phyloP scores from a whole-genome alignment of 2,113 vertebrate genomes.

The Cebidichthys violaceus region DNA sequence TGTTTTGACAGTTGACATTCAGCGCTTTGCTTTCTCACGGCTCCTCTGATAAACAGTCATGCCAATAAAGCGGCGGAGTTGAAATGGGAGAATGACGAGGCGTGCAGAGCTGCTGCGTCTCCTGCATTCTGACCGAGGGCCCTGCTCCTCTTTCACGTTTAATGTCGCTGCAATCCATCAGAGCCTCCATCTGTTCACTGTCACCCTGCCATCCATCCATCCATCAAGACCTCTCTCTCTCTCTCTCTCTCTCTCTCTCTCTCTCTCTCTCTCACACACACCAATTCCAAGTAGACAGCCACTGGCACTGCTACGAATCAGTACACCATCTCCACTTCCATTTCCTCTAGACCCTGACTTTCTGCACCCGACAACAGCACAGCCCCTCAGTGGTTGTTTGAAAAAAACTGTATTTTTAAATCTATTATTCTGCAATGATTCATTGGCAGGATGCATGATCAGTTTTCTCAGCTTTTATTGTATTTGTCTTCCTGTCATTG shows the following conservation, averaged over 20 bases:
- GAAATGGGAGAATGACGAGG: constrained; percentile 38
- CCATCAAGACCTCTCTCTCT: constrained; percentile 32
- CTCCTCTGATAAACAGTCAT: constrained; percentile 42
- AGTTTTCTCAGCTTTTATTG: background rate
- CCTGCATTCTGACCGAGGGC: constrained; percentile 53
- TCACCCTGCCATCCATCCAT: constrained; percentile 64
- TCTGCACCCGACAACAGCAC: background rate
- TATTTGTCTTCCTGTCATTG: background rate
- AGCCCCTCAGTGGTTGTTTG: background rate
- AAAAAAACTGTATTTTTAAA: background rate
- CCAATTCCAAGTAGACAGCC: background rate
- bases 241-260: background rate
- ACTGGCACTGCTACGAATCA: constrained; percentile 1
- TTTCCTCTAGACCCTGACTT: background rate
- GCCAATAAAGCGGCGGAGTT: constrained; percentile 36
- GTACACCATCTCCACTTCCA: constrained; percentile 1
- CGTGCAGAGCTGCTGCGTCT: constrained; percentile 18
- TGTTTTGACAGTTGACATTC: constrained; percentile 52
- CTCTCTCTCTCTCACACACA: constrained; percentile 22
- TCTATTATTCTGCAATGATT: background rate
- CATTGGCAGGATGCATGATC: background rate
- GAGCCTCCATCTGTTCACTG: constrained; percentile 76
- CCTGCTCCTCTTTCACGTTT: constrained; percentile 71
- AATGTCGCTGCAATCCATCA: constrained; percentile 80
- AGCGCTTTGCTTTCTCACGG: background rate